phyloP scores from a whole-genome alignment of 2,888 invertebrate species.

The Leistus spinibarbis region DNA sequence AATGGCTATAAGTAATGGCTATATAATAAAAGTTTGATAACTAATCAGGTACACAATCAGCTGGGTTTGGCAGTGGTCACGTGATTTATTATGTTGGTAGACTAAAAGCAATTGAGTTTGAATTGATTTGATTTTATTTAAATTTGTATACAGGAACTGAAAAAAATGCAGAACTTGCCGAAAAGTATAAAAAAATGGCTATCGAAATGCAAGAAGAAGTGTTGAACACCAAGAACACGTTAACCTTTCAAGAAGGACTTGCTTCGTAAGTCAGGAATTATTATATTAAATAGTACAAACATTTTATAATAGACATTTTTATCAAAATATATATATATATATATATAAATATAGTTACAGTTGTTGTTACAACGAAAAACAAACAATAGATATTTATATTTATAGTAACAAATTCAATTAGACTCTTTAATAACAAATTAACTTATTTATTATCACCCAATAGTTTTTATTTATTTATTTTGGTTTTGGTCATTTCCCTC shows the following conservation, averaged over 20 bases:
- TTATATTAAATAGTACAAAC: neutral
- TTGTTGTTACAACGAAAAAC: neutral
- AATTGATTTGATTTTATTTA: neutral
- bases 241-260: slow-evolving; percentile 60
- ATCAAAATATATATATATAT: slow-evolving; percentile 10
- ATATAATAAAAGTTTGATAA: too few species aligned
- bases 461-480: too few species aligned
- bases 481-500: too few species aligned
- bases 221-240: slow-evolving; percentile 56
- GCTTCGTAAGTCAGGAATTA: neutral
- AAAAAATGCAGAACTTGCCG: slow-evolving; percentile 72
- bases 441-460: slow-evolving; percentile 6
- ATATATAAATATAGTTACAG: neutral
- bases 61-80: too few species aligned
- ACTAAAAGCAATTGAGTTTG: too few species aligned
- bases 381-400: neutral
- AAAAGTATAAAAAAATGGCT: slow-evolving; percentile 74
- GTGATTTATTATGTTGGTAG: too few species aligned
- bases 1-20: too few species aligned
- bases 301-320: neutral
- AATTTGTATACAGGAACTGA: slow-evolving; percentile 59
- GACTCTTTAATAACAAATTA: slow-evolving; percentile 30
- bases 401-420: slow-evolving; percentile 7
- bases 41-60: too few species aligned
- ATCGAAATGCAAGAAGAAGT: slow-evolving; percentile 72